Percentiles rank a stretch among this genome's conserved stretches.
phyloP scores from a whole-genome alignment of 2,888 invertebrate species.

The Athalia circularis region DNA sequence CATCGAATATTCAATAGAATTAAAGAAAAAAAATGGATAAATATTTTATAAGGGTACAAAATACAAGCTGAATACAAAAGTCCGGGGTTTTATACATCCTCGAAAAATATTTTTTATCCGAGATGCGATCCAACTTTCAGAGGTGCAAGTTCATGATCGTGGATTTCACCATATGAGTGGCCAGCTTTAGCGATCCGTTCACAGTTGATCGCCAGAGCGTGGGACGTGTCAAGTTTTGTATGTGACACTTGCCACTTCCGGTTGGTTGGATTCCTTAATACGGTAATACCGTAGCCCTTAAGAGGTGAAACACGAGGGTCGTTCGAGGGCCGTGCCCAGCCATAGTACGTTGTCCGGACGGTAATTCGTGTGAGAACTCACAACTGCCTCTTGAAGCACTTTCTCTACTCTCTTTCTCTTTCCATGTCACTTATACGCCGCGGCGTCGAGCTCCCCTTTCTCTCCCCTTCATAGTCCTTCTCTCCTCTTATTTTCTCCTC shows the following conservation, averaged over 20 bases:
- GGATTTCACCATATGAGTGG: too few relatives aligned
- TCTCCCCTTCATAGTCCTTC: slow-evolving; percentile 30
- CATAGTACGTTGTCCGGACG: slow-evolving; percentile 9
- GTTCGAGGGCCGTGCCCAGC: slow-evolving; percentile 42
- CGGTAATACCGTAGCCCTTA: slow-evolving; percentile 7
- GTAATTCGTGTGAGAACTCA: slow-evolving; percentile 53
- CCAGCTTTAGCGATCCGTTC: too few relatives aligned
- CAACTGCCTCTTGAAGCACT: slow-evolving; percentile 47
- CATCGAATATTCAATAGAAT: too few relatives aligned
- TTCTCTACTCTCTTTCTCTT: slow-evolving; percentile 8
- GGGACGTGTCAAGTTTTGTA: too few relatives aligned
- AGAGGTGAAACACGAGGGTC: slow-evolving; percentile 42
- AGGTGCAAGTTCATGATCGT: too few relatives aligned
- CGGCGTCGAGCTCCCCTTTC: neutral
- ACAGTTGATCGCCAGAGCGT: too few relatives aligned
- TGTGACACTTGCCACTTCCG: slow-evolving; percentile 12
- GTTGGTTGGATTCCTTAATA: neutral
- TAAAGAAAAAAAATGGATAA: too few relatives aligned
- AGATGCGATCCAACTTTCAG: too few relatives aligned
- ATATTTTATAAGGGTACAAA: too few relatives aligned
- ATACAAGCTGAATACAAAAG: too few relatives aligned
- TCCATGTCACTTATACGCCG: neutral
- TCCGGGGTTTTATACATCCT: too few relatives aligned
- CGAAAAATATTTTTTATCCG: too few relatives aligned
- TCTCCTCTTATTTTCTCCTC: slow-evolving; percentile 23